Percentiles rank a stretch among this genome's conserved stretches.
Conservation (phyloP, 2,888 invertebrate species). For the Hoplodrina blanda region DNA sequence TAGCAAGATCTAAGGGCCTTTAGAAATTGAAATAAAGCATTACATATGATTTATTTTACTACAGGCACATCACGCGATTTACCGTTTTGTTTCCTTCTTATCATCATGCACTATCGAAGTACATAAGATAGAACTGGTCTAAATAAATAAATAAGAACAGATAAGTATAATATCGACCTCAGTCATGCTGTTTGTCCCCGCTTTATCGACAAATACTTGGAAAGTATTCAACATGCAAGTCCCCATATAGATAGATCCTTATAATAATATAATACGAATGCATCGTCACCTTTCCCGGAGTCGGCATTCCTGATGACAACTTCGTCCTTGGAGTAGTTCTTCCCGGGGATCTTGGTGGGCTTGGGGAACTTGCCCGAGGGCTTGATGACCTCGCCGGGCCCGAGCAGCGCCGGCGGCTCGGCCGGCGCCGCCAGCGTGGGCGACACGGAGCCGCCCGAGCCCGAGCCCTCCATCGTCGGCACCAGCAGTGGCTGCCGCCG, state of each 20-base stretch:
- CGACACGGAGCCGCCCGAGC: conserved; percentile 86
- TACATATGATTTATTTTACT: conserved; percentile 5
- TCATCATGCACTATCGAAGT: conserved; percentile 73
- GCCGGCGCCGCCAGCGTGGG: conserved; percentile 91
- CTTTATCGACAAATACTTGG: conserved; percentile 54
- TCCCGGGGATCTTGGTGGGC: conserved; percentile 97
- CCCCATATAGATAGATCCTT: conserved; percentile 35
- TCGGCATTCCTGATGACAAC: conserved; percentile 98
- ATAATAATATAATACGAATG: conserved; percentile 13
- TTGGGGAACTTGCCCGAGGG: conserved; percentile 97
- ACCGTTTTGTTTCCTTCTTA: conserved; percentile 60
- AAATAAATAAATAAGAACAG: conserved; percentile 71
- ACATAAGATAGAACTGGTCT: conserved; percentile 67
- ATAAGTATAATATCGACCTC: conserved; percentile 73
- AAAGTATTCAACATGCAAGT: conserved; percentile 55
- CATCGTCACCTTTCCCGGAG: conserved; percentile 97
- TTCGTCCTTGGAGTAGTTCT: conserved; percentile 98
- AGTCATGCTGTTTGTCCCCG: conserved; percentile 74
- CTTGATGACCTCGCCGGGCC: conserved; percentile 96
- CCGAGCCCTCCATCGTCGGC: conserved; percentile 89
- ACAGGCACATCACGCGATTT: conserved; percentile 26
- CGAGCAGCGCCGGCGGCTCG: conserved; percentile 91
- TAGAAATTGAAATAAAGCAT: conserved; percentile 41
- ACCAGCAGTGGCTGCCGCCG: conserved; percentile 82
- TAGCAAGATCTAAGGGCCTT: conserved; percentile 39